These are phyloP conservation scores for Ruditapes philippinarum DNA, from an alignment of 1,140 invertebrate species.

Conservation along the genomic window DNA sequence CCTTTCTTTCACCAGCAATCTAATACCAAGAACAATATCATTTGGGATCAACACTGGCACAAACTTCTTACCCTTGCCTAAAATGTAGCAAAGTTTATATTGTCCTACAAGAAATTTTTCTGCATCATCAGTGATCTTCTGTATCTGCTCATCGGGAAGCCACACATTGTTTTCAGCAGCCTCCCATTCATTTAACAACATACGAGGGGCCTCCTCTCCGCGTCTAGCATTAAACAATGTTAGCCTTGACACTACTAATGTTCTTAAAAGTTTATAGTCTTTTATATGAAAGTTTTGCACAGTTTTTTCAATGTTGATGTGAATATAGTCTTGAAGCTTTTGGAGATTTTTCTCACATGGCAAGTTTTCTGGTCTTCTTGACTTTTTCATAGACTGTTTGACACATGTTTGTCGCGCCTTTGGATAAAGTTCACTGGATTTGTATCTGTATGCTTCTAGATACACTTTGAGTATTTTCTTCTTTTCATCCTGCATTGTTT, in stretches of 20 bases:
- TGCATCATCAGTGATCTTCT: constrained; percentile 61
- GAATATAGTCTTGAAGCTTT: constrained; percentile 37
- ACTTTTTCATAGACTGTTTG: constrained; percentile 22
- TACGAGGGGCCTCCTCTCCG: constrained; percentile 52
- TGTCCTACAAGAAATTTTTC: constrained; percentile 61
- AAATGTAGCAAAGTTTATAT: constrained; percentile 51
- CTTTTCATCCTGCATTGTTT: constrained; percentile 37
- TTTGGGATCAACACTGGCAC: constrained; percentile 61
- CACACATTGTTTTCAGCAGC: constrained; percentile 37
- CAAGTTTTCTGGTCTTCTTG: not conserved
- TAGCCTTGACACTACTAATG: constrained; percentile 54
- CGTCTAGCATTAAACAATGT: constrained; percentile 66
- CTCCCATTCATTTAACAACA: constrained; percentile 45
- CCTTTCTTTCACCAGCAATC: constrained; percentile 52
- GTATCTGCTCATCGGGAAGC: constrained; percentile 50
- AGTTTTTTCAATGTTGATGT: not conserved
- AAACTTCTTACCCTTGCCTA: constrained; percentile 63
- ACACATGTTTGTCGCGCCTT: constrained; percentile 36
- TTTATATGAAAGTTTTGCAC: constrained; percentile 15
- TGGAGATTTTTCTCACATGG: not conserved
- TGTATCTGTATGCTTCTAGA: not conserved
- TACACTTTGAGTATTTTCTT: constrained; percentile 39
- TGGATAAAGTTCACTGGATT: constrained; percentile 3
- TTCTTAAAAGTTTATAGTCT: constrained; percentile 39
- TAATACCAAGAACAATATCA: constrained; percentile 46